Conservation (phyloP, 2,888 invertebrate genomes). For the Tupiocoris notatus region DNA sequence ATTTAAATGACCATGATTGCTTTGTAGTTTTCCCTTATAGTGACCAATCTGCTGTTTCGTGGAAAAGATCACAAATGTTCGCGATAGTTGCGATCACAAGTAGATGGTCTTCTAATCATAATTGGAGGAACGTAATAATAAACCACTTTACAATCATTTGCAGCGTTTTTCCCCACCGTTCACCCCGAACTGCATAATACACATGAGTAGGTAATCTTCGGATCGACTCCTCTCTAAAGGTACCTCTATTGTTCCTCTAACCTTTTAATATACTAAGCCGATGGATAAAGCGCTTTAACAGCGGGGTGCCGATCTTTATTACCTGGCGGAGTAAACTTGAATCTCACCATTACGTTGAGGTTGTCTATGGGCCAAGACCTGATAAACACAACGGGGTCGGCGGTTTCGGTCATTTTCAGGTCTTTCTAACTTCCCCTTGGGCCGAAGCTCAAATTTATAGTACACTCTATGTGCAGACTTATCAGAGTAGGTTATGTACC, state of each 20-base stretch:
- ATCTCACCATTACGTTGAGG: neutral
- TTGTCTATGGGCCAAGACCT: neutral
- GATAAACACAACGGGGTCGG: neutral
- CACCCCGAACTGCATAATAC: no score
- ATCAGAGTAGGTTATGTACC: constrained; percentile 23
- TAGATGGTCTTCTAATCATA: no score
- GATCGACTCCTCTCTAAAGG: no score
- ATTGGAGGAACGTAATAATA: no score
- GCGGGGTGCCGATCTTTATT: constrained; percentile 4
- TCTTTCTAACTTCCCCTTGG: neutral
- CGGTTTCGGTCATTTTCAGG: neutral
- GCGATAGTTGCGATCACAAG: no score
- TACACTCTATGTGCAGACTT: constrained; percentile 17
- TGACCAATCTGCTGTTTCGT: no score
- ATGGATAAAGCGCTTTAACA: neutral
- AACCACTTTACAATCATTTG: no score
- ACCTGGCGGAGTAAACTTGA: constrained; percentile 16
- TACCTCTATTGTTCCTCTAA: neutral
- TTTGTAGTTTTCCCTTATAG: no score
- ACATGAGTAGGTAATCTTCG: no score
- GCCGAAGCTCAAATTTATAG: constrained; percentile 4
- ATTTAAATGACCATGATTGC: no score
- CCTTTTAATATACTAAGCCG: constrained; percentile 6
- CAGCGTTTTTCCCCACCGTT: no score
- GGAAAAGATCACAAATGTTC: no score